These are phyloP conservation scores for Danio kyathit DNA, from an alignment of 2,797 vertebrate genomes.

Conservation along the genomic window DNA sequence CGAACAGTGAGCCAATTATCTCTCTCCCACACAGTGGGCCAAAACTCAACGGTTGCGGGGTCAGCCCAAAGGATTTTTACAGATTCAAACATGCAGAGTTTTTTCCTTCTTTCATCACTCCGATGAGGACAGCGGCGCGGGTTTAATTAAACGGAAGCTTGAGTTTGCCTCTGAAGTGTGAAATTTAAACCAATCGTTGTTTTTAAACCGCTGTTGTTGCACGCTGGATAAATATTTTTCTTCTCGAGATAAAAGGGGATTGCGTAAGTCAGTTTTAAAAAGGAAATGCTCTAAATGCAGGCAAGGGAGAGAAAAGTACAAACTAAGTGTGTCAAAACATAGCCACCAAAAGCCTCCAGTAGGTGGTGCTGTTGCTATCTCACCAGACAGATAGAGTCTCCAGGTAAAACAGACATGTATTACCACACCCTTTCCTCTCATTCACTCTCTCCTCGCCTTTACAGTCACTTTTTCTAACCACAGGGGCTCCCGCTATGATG, in stretches of 20 bases:
- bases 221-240: constrained; percentile 45
- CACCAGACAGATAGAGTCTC: not conserved
- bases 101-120: constrained; percentile 10
- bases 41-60: constrained; percentile 36
- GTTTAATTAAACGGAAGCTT: constrained; percentile 52
- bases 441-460: constrained; percentile 11
- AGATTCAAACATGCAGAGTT: not conserved
- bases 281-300: constrained; percentile 2
- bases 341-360: not conserved
- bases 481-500: constrained; percentile 27
- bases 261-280: constrained; percentile 9
- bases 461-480: constrained; percentile 19
- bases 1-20: constrained; percentile 42
- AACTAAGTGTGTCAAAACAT: constrained; percentile 10
- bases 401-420: constrained; percentile 32
- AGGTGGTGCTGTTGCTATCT: constrained; percentile 43
- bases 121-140: not conserved
- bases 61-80: constrained; percentile 36
- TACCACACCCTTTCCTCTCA: constrained; percentile 15
- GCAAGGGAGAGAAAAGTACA: constrained; percentile 8
- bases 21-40: constrained; percentile 34
- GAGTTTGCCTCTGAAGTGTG: constrained; percentile 41
- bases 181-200: constrained; percentile 50
- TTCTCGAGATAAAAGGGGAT: constrained; percentile 42
- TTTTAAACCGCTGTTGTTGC: constrained; percentile 21